phyloP scores from a whole-genome alignment of 2,888 invertebrate genomes.

The Limnephilus auricula region DNA sequence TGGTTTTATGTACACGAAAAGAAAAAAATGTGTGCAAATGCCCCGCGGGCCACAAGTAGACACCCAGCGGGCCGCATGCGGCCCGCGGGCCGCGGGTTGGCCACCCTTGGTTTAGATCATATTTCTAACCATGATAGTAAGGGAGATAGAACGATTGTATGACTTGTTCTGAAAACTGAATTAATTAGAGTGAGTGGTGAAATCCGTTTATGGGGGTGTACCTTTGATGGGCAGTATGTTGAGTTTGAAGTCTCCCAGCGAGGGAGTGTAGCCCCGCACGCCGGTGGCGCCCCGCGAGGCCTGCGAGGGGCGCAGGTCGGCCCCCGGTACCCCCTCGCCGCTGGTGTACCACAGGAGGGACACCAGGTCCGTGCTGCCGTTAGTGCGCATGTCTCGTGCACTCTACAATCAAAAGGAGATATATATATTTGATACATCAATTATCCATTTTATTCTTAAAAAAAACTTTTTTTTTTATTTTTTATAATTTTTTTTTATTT shows the following conservation, averaged over 20 bases:
- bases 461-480: no score
- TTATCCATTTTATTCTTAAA: no score
- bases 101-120: no score
- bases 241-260: constrained; percentile 87
- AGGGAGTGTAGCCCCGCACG: constrained; percentile 86
- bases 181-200: not conserved
- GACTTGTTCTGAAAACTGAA: no score
- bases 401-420: not conserved
- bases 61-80: no score
- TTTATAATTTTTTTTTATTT: no score
- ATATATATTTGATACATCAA: not conserved
- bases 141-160: no score
- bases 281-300: constrained; percentile 78
- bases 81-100: no score
- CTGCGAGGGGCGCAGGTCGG: constrained; percentile 72
- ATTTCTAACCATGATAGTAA: no score
- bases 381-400: not conserved
- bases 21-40: no score
- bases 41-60: no score
- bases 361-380: constrained; percentile 74
- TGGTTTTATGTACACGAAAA: no score
- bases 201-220: constrained; percentile 49
- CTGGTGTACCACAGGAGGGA: constrained; percentile 87
- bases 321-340: constrained; percentile 76
- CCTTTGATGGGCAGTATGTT: constrained; percentile 71